Conservation (phyloP, 1,140 invertebrate species). For the Lucilia cuprina region DNA sequence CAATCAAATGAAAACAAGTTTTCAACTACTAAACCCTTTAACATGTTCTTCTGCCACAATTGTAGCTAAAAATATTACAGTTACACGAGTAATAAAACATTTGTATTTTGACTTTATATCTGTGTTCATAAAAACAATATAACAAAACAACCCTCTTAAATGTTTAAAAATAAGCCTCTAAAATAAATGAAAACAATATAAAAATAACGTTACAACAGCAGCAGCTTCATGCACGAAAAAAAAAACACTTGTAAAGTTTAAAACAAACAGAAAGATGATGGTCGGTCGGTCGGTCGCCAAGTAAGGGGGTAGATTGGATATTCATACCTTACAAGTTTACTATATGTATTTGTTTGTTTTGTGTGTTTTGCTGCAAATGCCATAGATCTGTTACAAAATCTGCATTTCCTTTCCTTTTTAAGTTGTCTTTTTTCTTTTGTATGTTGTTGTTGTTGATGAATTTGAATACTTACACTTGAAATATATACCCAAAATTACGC, state of each 20-base stretch:
- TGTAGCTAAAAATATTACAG: background rate
- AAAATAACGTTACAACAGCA: background rate
- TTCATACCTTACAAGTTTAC: background rate
- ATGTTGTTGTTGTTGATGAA: too few relatives aligned
- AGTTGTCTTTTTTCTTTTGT: background rate
- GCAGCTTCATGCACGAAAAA: background rate
- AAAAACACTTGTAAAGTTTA: background rate
- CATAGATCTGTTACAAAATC: background rate
- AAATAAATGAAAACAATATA: background rate
- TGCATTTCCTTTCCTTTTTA: background rate
- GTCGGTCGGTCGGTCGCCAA: background rate
- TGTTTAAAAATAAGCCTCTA: background rate
- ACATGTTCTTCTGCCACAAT: background rate
- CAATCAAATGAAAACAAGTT: background rate
- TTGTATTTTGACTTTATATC: background rate
- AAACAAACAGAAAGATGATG: background rate
- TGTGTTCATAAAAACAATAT: too few relatives aligned
- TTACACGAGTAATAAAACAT: background rate
- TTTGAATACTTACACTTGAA: background rate
- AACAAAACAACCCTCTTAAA: constrained; percentile 26
- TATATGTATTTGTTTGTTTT: background rate
- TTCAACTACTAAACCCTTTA: too few relatives aligned
- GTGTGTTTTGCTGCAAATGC: background rate
- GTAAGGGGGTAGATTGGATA: background rate
- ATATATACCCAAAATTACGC: background rate